phyloP scores from a whole-genome alignment of 2,888 invertebrate genomes.

The Caenorhabditis virilis region DNA sequence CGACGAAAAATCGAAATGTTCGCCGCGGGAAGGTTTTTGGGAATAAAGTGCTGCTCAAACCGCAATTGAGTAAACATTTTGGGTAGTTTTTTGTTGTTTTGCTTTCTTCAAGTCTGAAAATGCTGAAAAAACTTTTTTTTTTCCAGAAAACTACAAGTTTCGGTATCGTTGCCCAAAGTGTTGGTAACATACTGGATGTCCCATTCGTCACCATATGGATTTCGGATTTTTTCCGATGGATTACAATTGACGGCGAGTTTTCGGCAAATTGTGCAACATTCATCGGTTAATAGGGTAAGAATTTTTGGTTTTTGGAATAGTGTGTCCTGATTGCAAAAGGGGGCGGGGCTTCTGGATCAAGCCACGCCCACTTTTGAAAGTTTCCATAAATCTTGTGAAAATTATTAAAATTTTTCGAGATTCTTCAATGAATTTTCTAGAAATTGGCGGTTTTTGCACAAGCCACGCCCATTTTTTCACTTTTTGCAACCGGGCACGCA shows the following conservation, averaged over 20 bases:
- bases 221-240: slow-evolving; percentile 59
- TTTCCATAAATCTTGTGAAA: too few relatives aligned
- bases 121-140: slow-evolving; percentile 73
- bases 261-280: slow-evolving; percentile 32
- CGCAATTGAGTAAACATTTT: slow-evolving; percentile 86
- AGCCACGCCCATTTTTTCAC: too few relatives aligned
- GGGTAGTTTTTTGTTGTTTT: too few relatives aligned
- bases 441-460: too few relatives aligned
- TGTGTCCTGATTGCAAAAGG: too few relatives aligned
- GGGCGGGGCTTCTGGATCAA: too few relatives aligned
- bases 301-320: background rate
- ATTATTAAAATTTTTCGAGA: too few relatives aligned
- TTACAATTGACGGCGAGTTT: slow-evolving; percentile 46
- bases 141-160: slow-evolving; percentile 83
- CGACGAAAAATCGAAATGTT: slow-evolving; percentile 88
- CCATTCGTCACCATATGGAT: slow-evolving; percentile 69
- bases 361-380: too few relatives aligned
- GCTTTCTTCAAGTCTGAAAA: background rate
- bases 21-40: slow-evolving; percentile 86
- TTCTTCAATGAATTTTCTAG: too few relatives aligned
- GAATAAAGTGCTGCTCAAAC: slow-evolving; percentile 83
- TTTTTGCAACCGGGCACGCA: too few relatives aligned
- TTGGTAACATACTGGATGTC: slow-evolving; percentile 93
- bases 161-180: slow-evolving; percentile 83
- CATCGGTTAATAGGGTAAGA: slow-evolving; percentile 23